Percentiles rank a stretch among this genome's conserved stretches.
Evolutionary conservation across 2,888 invertebrate genomes (phyloP).

Genomic region (Cheilosia impressa): DNA sequence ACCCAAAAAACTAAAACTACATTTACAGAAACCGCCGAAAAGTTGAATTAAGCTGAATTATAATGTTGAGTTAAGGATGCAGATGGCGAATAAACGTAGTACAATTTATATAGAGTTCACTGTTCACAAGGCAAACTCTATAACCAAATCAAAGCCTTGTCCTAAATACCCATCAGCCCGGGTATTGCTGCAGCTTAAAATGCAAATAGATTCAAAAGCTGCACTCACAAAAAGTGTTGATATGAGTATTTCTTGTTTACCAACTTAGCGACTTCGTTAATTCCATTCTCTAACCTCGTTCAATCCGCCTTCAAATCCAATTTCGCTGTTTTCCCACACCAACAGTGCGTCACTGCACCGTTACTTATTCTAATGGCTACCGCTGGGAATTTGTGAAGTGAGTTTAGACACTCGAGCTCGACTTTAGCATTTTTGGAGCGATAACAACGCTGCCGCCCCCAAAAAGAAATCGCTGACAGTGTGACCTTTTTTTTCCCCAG

Average conservation of each 20-base stretch:
- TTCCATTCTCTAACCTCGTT: neutral
- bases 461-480: slow-evolving; percentile 37
- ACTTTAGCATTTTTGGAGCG: slow-evolving; percentile 22
- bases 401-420: slow-evolving; percentile 19
- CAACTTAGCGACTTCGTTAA: neutral
- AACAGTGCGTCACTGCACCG: slow-evolving; percentile 14
- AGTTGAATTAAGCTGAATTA: no score
- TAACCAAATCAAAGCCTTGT: slow-evolving; percentile 14
- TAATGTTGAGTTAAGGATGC: no score
- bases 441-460: slow-evolving; percentile 53
- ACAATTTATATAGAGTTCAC: no score
- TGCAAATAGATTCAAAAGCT: neutral
- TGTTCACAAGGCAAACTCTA: neutral
- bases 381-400: slow-evolving; percentile 19
- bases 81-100: no score
- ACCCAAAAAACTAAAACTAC: no score
- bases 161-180: neutral
- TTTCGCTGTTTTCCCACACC: neutral
- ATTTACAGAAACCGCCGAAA: no score
- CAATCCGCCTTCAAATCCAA: slow-evolving; percentile 6
- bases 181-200: neutral
- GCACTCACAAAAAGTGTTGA: neutral
- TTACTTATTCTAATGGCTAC: slow-evolving; percentile 9
- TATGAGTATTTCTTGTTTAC: slow-evolving; percentile 1
- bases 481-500: slow-evolving; percentile 44